Evolutionary conservation across 2,888 invertebrate species (phyloP), one percentile per base, ranked within the genome.

Genomic region (Yponomeuta plumbellus): DNA sequence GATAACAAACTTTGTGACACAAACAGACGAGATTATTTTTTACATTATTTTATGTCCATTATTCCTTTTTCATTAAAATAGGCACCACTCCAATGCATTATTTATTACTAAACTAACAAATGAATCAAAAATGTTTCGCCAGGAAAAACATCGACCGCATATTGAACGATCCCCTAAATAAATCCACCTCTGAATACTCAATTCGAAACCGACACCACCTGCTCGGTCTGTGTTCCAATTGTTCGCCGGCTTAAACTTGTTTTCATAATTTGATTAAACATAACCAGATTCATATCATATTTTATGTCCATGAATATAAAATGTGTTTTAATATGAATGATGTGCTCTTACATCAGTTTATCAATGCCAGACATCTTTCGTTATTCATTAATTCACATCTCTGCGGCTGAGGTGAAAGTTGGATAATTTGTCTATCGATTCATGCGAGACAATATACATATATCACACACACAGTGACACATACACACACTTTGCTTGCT

Each of bases 161-260:
- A 89, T 88, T 89, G 88, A 88, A 89, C 88, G 83, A 87, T 81
- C 81, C 84, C 87, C 81, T 82, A 85, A 84, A 88, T 88, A 88
- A 88, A 88, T 88, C 86, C 85, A 85, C 84, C 84, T 87, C 81
- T 84, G 82, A 85, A 73, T 83, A 80, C 78, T 79, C 81, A 76
- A 80, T 80, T 80, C 79, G 76, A 80, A 80, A 79, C 81, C 85
- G 62, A 23, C n/a, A 65, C 56, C 65, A 56, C 65, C 57, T 57
- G 65, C 65, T 56, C 13, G 44, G 44, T 52, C 44, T 17, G 44
- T 52, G 44, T 52, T 52, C 44, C 34, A 17, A 52, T 52, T 52
- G 44, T 52, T 17, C 44, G 44, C 44, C 44, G 44, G 44, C 44
- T 52, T 52, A 52, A 52, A 52, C 44, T 52, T 52, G 44, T 52